Conservation (phyloP, 1,140 invertebrate species). For the Steinernema khuongi region DNA sequence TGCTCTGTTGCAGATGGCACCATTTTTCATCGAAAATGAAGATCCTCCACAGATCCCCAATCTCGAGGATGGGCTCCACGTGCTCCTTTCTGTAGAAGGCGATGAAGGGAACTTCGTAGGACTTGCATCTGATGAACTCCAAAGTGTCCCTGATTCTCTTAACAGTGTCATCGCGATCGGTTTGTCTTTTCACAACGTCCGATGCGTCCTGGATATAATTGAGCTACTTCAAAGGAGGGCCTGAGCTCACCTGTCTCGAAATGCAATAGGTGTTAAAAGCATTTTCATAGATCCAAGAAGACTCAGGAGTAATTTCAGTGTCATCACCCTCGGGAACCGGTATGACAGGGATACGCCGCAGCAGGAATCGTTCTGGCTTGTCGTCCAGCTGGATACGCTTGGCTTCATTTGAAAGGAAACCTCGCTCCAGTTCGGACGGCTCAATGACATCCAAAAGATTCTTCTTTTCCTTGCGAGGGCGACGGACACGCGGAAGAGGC, state of each 20-base stretch:
- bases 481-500: slow-evolving; percentile 5
- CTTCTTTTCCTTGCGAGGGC: slow-evolving; percentile 61
- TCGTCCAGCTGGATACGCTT: slow-evolving; percentile 70
- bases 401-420: slow-evolving; percentile 87
- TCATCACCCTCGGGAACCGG: neutral
- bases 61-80: slow-evolving; percentile 83
- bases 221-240: neutral
- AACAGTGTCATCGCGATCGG: neutral
- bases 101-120: slow-evolving; percentile 80
- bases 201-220: neutral
- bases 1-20: slow-evolving; percentile 83
- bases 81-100: slow-evolving; percentile 98
- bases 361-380: slow-evolving; percentile 62
- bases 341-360: neutral
- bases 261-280: neutral
- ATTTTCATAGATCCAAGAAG: neutral
- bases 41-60: slow-evolving; percentile 93
- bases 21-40: slow-evolving; percentile 70
- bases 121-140: slow-evolving; percentile 83
- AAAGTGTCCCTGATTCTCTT: slow-evolving; percentile 74
- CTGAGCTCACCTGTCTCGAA: neutral
- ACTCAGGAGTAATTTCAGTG: neutral
- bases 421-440: slow-evolving; percentile 88
- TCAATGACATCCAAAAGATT: slow-evolving; percentile 79
- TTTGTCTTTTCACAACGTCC: slow-evolving; percentile 11